Evolutionary conservation across 2,888 invertebrate genomes (phyloP).

Genomic region (Xiphydria camelus): DNA sequence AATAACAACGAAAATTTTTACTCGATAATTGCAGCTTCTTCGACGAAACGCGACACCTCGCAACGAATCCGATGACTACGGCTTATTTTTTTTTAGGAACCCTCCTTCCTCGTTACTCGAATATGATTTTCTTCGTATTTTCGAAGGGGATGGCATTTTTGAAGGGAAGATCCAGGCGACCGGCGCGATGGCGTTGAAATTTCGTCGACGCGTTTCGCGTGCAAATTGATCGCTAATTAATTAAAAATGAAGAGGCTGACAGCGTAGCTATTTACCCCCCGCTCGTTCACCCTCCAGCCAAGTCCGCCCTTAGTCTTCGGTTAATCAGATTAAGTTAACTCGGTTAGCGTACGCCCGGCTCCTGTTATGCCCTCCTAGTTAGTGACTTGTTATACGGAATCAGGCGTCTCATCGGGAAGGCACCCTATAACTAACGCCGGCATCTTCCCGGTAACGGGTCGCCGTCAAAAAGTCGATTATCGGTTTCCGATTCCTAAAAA

Average conservation of each 20-base stretch:
- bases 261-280: slow-evolving; percentile 37
- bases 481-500: slow-evolving; percentile 3
- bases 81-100: no score
- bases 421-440: not conserved
- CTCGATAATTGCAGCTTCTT: no score
- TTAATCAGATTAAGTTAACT: slow-evolving; percentile 54
- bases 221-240: slow-evolving; percentile 51
- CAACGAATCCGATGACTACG: no score
- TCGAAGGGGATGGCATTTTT: no score
- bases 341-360: slow-evolving; percentile 38
- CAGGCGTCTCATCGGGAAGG: slow-evolving; percentile 14
- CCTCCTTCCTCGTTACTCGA: no score
- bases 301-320: slow-evolving; percentile 50
- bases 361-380: slow-evolving; percentile 40
- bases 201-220: slow-evolving; percentile 28
- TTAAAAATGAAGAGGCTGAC: slow-evolving; percentile 48
- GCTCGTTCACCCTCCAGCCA: slow-evolving; percentile 30
- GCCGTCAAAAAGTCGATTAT: slow-evolving; percentile 1
- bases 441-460: not conserved
- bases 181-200: slow-evolving; percentile 34
- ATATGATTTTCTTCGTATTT: no score
- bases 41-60: no score
- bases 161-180: no score
- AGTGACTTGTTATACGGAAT: slow-evolving; percentile 41
- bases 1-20: no score